phyloP scores from a whole-genome alignment of 2,113 vertebrate species.

The Larimichthys polyactis region DNA sequence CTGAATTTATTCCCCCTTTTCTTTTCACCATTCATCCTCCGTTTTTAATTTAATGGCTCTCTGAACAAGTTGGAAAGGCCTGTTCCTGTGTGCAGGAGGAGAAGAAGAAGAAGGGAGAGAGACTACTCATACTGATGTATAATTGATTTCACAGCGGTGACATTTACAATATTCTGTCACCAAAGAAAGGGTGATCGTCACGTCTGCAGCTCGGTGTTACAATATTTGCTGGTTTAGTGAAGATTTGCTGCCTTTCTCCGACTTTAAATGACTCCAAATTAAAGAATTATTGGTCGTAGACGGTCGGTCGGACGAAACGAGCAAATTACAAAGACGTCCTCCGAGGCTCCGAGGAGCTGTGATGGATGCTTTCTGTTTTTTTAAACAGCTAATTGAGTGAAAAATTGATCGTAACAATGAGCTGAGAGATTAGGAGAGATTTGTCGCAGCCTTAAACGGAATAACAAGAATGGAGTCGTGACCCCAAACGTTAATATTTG shows the following conservation, averaged over 20 bases:
- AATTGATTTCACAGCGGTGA: conserved; percentile 60
- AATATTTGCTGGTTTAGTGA: neutral
- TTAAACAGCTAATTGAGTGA: too few relatives aligned
- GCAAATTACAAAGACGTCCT: neutral
- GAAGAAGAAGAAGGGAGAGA: neutral
- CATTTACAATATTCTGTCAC: conserved; percentile 19
- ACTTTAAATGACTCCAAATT: neutral
- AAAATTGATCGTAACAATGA: too few relatives aligned
- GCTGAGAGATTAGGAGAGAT: too few relatives aligned
- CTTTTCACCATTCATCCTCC: conserved; percentile 61
- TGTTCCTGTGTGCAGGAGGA: conserved; percentile 32
- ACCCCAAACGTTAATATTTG: too few relatives aligned
- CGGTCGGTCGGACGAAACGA: neutral
- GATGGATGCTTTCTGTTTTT: too few relatives aligned
- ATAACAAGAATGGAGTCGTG: too few relatives aligned
- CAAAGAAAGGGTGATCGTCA: conserved; percentile 11
- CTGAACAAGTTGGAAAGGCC: conserved; percentile 59
- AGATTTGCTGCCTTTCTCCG: neutral
- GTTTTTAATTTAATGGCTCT: conserved; percentile 70
- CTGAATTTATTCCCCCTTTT: conserved; percentile 51
- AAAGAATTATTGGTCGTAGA: neutral
- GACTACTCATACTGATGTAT: conserved; percentile 32
- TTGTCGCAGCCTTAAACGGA: too few relatives aligned
- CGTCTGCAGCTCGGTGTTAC: neutral
- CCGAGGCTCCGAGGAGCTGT: too few relatives aligned